phyloP scores from a whole-genome alignment of 1,140 invertebrate genomes.

The Ericerus pela region DNA sequence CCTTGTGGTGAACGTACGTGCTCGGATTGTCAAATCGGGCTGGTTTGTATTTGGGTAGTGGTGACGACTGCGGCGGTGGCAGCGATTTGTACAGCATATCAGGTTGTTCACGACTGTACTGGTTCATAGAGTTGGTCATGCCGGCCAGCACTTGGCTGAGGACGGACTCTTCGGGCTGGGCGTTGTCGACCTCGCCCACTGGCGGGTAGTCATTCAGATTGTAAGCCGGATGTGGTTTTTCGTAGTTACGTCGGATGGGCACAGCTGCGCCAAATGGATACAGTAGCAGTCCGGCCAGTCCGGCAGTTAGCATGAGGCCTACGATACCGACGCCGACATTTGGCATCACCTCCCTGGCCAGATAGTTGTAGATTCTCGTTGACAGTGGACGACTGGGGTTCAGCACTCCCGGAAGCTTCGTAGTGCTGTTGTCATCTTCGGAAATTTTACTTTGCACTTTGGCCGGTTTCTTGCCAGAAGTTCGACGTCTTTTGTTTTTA shows the following conservation, averaged over 20 bases:
- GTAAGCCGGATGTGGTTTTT: conserved; percentile 15
- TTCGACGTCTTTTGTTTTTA: conserved; percentile 41
- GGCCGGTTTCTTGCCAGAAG: conserved; percentile 27
- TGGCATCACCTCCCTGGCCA: conserved; percentile 61
- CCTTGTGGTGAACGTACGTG: neutral
- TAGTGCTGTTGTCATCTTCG: conserved; percentile 33
- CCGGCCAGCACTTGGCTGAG: conserved; percentile 53
- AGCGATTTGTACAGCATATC: neutral
- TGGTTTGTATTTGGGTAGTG: conserved; percentile 19
- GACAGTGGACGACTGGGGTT: conserved; percentile 36
- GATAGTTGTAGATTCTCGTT: conserved; percentile 58
- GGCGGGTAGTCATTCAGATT: conserved; percentile 23
- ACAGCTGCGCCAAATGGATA: conserved; percentile 45
- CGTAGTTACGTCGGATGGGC: conserved; percentile 2
- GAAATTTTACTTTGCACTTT: conserved; percentile 31
- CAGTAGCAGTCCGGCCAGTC: conserved; percentile 55
- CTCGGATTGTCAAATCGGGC: neutral
- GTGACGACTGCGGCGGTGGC: too few species aligned
- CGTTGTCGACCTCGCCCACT: conserved; percentile 25
- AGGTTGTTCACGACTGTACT: conserved; percentile 18
- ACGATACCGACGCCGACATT: conserved; percentile 58
- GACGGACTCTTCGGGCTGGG: conserved; percentile 54
- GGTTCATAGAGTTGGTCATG: conserved; percentile 22
- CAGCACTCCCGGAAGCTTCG: conserved; percentile 31
- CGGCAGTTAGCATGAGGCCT: conserved; percentile 49